These are phyloP conservation scores for Neogobius melanostomus DNA, from an alignment of 2,113 vertebrate species.

Conservation along the genomic window DNA sequence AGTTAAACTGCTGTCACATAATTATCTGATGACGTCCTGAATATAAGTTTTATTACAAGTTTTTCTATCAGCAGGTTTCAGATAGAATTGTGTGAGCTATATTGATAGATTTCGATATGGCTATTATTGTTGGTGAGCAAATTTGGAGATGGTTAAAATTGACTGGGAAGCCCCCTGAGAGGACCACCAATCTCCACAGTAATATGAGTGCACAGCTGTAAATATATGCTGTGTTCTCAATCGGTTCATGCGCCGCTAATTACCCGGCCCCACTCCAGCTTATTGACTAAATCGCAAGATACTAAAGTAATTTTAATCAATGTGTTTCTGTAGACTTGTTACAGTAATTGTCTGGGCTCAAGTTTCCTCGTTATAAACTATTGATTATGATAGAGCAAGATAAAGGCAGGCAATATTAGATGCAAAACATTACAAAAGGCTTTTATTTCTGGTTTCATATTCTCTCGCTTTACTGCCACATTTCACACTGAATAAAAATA, in stretches of 20 bases:
- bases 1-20: too few species aligned
- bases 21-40: too few species aligned
- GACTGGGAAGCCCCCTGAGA: not conserved
- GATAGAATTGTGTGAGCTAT: too few species aligned
- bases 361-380: constrained; percentile 5
- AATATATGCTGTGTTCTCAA: not conserved
- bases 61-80: too few species aligned
- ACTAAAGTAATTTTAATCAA: constrained; percentile 11
- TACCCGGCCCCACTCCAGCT: not conserved
- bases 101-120: too few species aligned
- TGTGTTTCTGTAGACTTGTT: constrained; percentile 6
- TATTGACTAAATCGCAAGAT: constrained; percentile 6
- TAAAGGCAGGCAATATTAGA: not conserved
- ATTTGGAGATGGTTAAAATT: too few species aligned
- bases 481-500: not conserved
- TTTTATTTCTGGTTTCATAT: not conserved
- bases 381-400: not conserved
- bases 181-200: not conserved
- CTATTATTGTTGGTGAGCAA: too few species aligned
- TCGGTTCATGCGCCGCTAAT: not conserved
- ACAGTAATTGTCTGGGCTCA: constrained; percentile 1
- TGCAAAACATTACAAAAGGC: constrained; percentile 8
- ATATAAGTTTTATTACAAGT: too few species aligned
- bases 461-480: not conserved
- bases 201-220: not conserved